Evolutionary conservation across 1,140 invertebrate species (phyloP).

Genomic region (Hylaeus anthracinus): DNA sequence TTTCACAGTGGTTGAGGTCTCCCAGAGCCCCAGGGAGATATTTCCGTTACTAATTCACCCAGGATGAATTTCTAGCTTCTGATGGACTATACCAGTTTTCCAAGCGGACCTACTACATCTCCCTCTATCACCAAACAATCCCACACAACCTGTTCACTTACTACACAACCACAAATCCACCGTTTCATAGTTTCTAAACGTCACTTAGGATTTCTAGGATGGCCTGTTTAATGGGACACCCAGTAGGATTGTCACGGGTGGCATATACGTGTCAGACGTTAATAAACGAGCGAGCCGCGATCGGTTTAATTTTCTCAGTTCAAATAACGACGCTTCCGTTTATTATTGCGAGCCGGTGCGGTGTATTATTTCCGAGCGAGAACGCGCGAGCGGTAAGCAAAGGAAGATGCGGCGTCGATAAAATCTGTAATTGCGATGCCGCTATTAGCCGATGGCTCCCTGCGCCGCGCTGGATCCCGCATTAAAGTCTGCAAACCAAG

Average conservation of each 20-base stretch:
- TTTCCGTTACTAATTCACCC: too few species aligned
- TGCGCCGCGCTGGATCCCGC: constrained; percentile 8
- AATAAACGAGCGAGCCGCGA: constrained; percentile 25
- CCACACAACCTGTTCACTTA: too few species aligned
- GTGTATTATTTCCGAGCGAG: constrained; percentile 38
- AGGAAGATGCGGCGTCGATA: constrained; percentile 36
- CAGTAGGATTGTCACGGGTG: neutral
- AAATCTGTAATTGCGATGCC: constrained; percentile 40
- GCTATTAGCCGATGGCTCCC: constrained; percentile 24
- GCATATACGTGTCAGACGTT: constrained; percentile 9
- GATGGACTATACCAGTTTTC: too few species aligned
- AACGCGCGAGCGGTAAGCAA: constrained; percentile 15
- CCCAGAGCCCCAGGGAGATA: too few species aligned
- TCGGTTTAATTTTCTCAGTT: constrained; percentile 39
- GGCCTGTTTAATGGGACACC: too few species aligned
- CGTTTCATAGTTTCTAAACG: too few species aligned
- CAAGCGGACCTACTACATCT: too few species aligned
- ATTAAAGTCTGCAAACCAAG: constrained; percentile 1
- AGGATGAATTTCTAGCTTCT: too few species aligned
- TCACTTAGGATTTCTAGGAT: too few species aligned
- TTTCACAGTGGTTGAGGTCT: too few species aligned
- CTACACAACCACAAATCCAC: too few species aligned
- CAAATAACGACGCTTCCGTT: constrained; percentile 36
- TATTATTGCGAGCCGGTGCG: constrained; percentile 32
- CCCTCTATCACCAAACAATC: too few species aligned